Evolutionary conservation across 2,797 vertebrate species (phyloP), one percentile per base, ranked within the genome.

Genomic region (Scleropages formosus): DNA sequence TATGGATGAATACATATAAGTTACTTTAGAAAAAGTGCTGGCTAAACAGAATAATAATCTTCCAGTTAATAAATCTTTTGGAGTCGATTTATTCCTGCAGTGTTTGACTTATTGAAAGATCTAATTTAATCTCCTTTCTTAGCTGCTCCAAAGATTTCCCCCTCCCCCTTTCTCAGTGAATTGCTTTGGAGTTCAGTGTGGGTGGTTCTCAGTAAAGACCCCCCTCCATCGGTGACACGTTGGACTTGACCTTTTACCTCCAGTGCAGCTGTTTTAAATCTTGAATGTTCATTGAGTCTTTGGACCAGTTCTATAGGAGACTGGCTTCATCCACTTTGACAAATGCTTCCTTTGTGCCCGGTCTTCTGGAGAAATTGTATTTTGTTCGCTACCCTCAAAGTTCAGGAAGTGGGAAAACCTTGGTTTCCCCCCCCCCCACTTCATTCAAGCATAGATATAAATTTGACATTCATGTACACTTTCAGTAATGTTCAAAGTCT

Each of bases 281-380:
- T 67, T 73, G 67, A 70, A 75, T 65, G 73, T 67, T 53, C 46
- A 75, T 74, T 66, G 60, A 65, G 66, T 71, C 78, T 51, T 76
- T 64, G 46, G 69, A 68, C 62, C 16, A 15, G 73, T 75, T 79
- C 73, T 76, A 76, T 79, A 69, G 60, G 49, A 77, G 58, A 73
- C 75, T 78, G 49, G 24, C 49, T 44, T 63, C 59, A 60, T 74
- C 65, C 74, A 8, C 62, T 65, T 58, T 73, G 18, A 60, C 75
- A 82, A 80, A 72, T 68, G 67, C 62, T 27, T 27, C 65, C 76
- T 80, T 83, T 83, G 79, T 79, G 47, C 75, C 15, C 20, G 63
- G 69, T 73, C 47, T 63, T 78, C 81, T 77, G 75, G 78, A 78
- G 66, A 77, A 78, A 82, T 81, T 46, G 80, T 76, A 73, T 77